These are phyloP conservation scores for Chorisops tibialis DNA, from an alignment of 2,888 invertebrate species.

Conservation along the genomic window DNA sequence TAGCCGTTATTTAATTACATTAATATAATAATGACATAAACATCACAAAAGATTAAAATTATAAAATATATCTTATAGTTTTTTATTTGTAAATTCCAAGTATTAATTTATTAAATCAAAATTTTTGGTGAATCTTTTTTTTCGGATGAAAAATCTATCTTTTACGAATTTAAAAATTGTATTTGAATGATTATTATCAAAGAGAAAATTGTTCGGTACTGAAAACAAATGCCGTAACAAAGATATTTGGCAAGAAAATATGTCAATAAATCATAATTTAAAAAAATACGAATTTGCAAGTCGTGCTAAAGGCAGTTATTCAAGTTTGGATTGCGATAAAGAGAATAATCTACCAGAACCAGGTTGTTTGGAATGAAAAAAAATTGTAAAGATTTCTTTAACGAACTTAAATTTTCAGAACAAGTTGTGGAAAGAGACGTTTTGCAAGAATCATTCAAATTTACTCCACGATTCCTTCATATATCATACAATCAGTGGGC, in stretches of 20 bases:
- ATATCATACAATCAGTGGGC: neutral
- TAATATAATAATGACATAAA: too few species aligned
- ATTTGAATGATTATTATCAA: neutral
- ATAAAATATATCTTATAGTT: too few species aligned
- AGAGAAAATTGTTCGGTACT: neutral
- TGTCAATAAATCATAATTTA: neutral
- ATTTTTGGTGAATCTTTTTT: neutral
- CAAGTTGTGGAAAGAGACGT: neutral
- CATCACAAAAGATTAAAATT: too few species aligned
- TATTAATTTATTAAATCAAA: neutral
- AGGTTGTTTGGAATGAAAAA: neutral
- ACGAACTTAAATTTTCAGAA: neutral
- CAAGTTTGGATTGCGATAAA: neutral
- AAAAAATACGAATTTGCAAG: neutral
- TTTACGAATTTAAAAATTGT: neutral
- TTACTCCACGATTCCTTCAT: constrained; percentile 1
- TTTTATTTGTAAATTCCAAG: too few species aligned
- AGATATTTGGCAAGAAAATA: neutral
- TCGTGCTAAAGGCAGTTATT: neutral
- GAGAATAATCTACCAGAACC: neutral
- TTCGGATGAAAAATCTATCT: neutral
- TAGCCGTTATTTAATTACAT: too few species aligned
- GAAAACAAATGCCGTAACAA: neutral
- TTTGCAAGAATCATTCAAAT: neutral
- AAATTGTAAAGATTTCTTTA: neutral